These are phyloP conservation scores for Sebastes miniatus DNA, from an alignment of 2,797 vertebrate species.

Conservation along the genomic window DNA sequence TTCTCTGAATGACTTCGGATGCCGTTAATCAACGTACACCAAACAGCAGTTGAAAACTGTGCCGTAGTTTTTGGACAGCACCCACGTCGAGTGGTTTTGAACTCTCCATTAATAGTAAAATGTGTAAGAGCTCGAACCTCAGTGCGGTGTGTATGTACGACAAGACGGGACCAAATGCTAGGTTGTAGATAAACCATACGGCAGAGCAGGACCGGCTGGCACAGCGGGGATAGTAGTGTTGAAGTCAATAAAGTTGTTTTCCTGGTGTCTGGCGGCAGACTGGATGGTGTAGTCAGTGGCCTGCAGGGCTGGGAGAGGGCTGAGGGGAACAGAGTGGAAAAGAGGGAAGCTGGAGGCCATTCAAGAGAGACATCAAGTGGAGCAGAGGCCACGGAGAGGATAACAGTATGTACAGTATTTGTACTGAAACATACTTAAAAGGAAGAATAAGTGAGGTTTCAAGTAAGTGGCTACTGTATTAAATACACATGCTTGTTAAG, in stretches of 20 bases:
- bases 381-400: neutral
- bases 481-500: constrained; percentile 31
- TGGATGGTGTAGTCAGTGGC: neutral
- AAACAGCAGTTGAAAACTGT: neutral
- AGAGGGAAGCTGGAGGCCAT: constrained; percentile 1
- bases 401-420: neutral
- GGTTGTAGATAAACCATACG: constrained; percentile 52
- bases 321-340: neutral
- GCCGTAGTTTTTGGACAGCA: neutral
- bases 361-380: constrained; percentile 11
- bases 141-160: neutral
- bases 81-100: constrained; percentile 1
- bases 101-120: constrained; percentile 41
- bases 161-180: constrained; percentile 42
- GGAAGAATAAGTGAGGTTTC: neutral
- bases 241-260: constrained; percentile 46
- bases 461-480: constrained; percentile 14
- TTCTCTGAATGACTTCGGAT: neutral
- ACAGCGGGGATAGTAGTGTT: constrained; percentile 16
- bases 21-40: neutral
- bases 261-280: constrained; percentile 27
- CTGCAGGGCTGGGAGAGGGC: constrained; percentile 7
- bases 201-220: constrained; percentile 19
- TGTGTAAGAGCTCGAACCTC: constrained; percentile 16
- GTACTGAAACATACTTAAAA: neutral